Evolutionary conservation across 2,888 invertebrate genomes (phyloP), one percentile per base, ranked within the genome.

Genomic region (Stomorhina lunata): DNA sequence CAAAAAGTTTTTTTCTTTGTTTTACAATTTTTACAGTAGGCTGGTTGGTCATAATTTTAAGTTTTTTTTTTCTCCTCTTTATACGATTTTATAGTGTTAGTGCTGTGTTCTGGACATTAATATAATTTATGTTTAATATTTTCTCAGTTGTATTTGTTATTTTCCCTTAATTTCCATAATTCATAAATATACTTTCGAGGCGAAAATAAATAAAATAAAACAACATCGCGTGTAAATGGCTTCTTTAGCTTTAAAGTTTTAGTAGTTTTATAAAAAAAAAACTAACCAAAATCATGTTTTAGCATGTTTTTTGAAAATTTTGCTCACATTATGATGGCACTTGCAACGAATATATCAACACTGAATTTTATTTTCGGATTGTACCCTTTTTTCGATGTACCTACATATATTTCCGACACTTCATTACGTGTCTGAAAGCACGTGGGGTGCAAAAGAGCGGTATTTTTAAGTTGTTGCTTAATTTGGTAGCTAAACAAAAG

Each of bases 191-290:
- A 27, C 40, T n/a, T 53, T 29, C 10, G 15, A 63, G 25, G 32
- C 40, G 12, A 40, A 59, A 37, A 59, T 59, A 15, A 69, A 77
- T 61, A 57, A 57, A 57, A 29, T 57, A 63, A 61, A 43, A 43
- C n/a, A 79, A 45, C 50, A 82, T 82, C 75, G 82, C 82, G 82
- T 82, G 82, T 66, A 71, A 79, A 82, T 82, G 79, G 59, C 82
- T 82, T 79, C 59, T 82, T 82, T 76, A 71, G 40, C 22, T 50
- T 65, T 50, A 12, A n/a, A 25, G 63, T 25, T 45, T 4, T 7
- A 29, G 4, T 53, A 57, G 37, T 17, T n/a, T 27, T 29, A 40
- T 61, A 4, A 27, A 9, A 75, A 29, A 17, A 69, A 69, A 79
- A 76, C 69, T 50, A 71, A 4, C 3, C 32, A 65, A 71, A 75